Conservation (phyloP, 2,888 invertebrate genomes). For the Drosophila mimetica region DNA sequence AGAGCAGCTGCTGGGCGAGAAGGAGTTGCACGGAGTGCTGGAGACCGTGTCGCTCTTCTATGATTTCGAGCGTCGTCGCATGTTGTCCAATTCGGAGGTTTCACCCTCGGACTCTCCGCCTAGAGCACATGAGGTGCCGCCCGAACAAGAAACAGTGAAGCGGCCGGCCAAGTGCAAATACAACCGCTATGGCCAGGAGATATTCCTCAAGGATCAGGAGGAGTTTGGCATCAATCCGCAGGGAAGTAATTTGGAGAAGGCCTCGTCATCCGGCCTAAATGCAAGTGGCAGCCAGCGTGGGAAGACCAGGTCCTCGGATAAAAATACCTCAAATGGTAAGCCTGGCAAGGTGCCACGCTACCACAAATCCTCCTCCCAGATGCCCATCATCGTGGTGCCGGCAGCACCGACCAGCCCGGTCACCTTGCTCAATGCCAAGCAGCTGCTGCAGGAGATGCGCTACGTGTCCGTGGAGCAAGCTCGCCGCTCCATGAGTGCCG, state of each 20-base stretch:
- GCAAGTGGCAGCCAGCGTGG: neutral
- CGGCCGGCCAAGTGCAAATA: slow-evolving; percentile 7
- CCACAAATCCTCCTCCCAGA: neutral
- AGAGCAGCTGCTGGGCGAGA: slow-evolving; percentile 30
- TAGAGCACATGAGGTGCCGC: neutral
- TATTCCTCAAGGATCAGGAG: slow-evolving; percentile 17
- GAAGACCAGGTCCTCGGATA: neutral
- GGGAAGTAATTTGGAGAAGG: slow-evolving; percentile 6
- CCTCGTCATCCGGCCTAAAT: neutral
- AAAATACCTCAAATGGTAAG: too few relatives aligned
- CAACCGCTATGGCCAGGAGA: slow-evolving; percentile 44
- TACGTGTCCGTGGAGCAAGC: slow-evolving; percentile 27
- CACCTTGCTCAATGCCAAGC: slow-evolving; percentile 44
- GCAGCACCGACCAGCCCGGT: slow-evolving; percentile 35
- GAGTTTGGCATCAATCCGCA: slow-evolving; percentile 34
- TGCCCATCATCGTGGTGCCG: slow-evolving; percentile 52
- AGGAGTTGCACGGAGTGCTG: slow-evolving; percentile 25
- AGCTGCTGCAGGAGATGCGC: slow-evolving; percentile 45
- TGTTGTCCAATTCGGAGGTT: neutral
- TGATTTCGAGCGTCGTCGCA: slow-evolving; percentile 6
- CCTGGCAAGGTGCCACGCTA: neutral
- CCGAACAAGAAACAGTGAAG: slow-evolving; percentile 5
- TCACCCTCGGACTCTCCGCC: neutral
- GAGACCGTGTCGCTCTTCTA: slow-evolving; percentile 7
- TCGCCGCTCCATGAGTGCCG: neutral